Conservation (phyloP, 2,113 vertebrate species). For the Eublepharis macularius region DNA sequence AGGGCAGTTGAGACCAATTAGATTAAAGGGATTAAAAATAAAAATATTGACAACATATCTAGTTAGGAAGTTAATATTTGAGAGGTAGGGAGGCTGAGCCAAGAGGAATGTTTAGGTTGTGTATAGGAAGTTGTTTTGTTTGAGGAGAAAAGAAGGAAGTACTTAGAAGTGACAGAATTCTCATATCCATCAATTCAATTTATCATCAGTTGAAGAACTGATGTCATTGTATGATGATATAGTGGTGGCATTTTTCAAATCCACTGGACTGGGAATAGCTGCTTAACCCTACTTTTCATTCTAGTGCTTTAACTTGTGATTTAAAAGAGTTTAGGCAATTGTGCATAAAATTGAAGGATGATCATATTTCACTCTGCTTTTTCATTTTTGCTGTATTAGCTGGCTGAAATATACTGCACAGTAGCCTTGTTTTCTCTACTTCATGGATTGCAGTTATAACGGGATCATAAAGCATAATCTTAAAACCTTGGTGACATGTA, state of each 20-base stretch:
- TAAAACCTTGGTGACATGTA: background rate
- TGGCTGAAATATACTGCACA: background rate
- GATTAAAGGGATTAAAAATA: background rate
- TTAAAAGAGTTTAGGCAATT: slow-evolving; percentile 10
- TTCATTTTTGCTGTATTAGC: background rate
- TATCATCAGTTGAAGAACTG: background rate
- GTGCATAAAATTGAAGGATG: background rate
- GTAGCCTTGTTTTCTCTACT: background rate
- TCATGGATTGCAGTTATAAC: background rate
- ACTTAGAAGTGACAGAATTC: background rate
- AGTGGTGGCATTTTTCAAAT: background rate
- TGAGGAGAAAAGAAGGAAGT: background rate
- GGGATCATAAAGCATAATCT: background rate
- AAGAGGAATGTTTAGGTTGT: background rate
- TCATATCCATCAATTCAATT: background rate
- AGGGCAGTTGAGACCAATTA: background rate
- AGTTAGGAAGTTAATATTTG: background rate
- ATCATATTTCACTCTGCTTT: background rate
- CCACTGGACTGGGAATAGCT: background rate
- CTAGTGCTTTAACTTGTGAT: background rate
- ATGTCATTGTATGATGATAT: background rate
- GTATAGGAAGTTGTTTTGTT: too few species aligned
- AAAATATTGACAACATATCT: background rate
- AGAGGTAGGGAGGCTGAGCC: background rate
- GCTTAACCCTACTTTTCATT: background rate